Percentiles rank a stretch among this genome's conserved stretches.
phyloP scores from a whole-genome alignment of 2,113 vertebrate species.

The Rhinoderma darwinii region DNA sequence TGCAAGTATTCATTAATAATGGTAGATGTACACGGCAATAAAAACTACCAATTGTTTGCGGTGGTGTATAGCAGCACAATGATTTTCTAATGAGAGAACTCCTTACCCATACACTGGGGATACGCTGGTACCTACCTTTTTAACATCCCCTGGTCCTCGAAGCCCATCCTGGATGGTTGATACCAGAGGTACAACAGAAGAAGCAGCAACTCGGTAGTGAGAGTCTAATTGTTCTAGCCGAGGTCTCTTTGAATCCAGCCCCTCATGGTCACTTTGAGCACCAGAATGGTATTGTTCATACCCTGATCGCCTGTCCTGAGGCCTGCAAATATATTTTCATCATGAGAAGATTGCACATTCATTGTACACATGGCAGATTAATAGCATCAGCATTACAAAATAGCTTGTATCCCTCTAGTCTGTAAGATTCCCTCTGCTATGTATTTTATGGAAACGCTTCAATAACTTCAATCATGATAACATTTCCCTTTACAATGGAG shows the following conservation, averaged over 20 bases:
- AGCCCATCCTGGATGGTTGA: constrained; percentile 88
- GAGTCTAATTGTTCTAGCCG: constrained; percentile 89
- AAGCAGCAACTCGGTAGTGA: constrained; percentile 84
- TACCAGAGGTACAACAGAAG: constrained; percentile 80
- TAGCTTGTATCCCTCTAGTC: too few species aligned
- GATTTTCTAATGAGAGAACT: too few species aligned
- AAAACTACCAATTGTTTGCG: too few species aligned
- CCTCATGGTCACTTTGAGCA: constrained; percentile 85
- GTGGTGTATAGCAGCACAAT: too few species aligned
- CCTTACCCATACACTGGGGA: too few species aligned
- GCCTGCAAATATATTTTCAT: constrained; percentile 71
- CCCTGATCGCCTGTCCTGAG: constrained; percentile 91
- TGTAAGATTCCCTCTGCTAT: too few species aligned
- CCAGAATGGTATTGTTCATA: constrained; percentile 91
- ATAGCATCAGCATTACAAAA: neutral
- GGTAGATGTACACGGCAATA: too few species aligned
- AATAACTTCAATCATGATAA: too few species aligned
- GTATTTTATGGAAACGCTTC: too few species aligned
- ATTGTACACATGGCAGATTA: neutral
- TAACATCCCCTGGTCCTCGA: constrained; percentile 83
- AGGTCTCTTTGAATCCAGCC: constrained; percentile 88
- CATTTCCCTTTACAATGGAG: too few species aligned
- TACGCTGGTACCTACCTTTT: constrained; percentile 81
- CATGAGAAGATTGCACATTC: neutral
- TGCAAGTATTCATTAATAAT: too few species aligned